Base-by-base conservation (phyloP, 2,888 invertebrate genomes). In the Exocentrus adspersus region DNA sequence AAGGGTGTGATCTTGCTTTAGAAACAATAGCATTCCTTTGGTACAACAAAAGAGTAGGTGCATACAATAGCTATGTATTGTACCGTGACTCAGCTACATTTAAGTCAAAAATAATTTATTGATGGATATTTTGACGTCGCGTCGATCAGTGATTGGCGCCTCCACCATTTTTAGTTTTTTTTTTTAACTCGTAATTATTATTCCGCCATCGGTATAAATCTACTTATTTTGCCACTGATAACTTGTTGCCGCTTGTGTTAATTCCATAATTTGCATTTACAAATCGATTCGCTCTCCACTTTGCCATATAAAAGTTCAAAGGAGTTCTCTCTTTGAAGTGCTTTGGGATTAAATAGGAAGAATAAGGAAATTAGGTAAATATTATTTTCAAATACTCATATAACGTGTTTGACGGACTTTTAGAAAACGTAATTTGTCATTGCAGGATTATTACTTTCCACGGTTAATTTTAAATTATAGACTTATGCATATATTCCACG, bases 251-350 rank as follows among this genome's bases (percentile, higher is more conserved):
- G 45, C 51, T 45, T 51, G 52, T 46, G 51, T 58, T 62, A 58
- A 67, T 67, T 67, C 65, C 50, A 62, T 68, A 68, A 70, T 68
- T 70, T 65, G 50, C 56, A 45, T n/a, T n/a, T n/a, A n/a, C 59
- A 61, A 59, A 65, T 65, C 65, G 61, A 65, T 65, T 68, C 61
- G 42, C 53, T 42, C 53, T 20, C 52, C 59, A 61, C 54, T 54
- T 61, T 41, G 48, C 54, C 52, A 32, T 45, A 56, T 57, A 56
- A 67, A 54, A 48, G 56, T 64, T 66, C 60, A 62, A 70, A 64
- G 63, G 57, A 52, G 46, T 43, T 52, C 53, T 21, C 17, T 59
- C 64, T 65, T 64, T 65, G 64, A 65, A 58, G 67, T 66, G 56
- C 45, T 59, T 60, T 21, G 28, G 20, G 19, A 65, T 52, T 65